Evolutionary conservation across 2,888 invertebrate genomes (phyloP).

Genomic region (Hydraecia micacea): DNA sequence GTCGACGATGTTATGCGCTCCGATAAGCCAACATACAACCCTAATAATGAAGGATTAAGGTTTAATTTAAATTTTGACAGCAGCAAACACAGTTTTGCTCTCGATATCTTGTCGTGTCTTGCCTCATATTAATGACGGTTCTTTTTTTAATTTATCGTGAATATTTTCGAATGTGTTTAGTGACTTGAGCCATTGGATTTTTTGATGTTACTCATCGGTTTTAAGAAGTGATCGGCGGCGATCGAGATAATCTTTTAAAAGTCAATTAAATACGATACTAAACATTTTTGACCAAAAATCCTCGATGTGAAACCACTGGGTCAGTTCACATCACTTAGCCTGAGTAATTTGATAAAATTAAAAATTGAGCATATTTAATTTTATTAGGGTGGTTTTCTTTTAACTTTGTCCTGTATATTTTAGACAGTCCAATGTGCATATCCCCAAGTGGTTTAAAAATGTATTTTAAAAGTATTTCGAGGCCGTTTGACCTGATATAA

Average conservation of each 20-base stretch:
- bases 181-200: constrained; percentile 68
- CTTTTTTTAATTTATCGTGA: constrained; percentile 84
- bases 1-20: constrained; percentile 61
- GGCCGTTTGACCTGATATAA: not conserved
- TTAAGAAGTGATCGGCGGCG: constrained; percentile 70
- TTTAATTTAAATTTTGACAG: constrained; percentile 66
- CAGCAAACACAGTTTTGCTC: constrained; percentile 68
- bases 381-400: not conserved
- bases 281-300: constrained; percentile 61
- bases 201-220: constrained; percentile 75
- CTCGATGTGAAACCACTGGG: constrained; percentile 56
- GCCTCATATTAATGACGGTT: constrained; percentile 85
- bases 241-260: constrained; percentile 71
- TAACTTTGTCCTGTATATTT: not conserved
- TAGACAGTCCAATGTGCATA: not conserved
- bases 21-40: constrained; percentile 64
- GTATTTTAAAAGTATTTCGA: not conserved
- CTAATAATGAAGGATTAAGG: constrained; percentile 71
- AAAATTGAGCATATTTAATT: constrained; percentile 28
- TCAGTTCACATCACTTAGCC: constrained; percentile 44
- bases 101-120: constrained; percentile 79
- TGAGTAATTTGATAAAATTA: constrained; percentile 42
- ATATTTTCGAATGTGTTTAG: constrained; percentile 77
- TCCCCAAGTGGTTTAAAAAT: not conserved
- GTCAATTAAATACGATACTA: constrained; percentile 68